A percentile compares a stretch with the other conserved stretches of the same genome.
Conservation (phyloP, 2,888 invertebrate genomes). For the Asteroscopus sphinx region DNA sequence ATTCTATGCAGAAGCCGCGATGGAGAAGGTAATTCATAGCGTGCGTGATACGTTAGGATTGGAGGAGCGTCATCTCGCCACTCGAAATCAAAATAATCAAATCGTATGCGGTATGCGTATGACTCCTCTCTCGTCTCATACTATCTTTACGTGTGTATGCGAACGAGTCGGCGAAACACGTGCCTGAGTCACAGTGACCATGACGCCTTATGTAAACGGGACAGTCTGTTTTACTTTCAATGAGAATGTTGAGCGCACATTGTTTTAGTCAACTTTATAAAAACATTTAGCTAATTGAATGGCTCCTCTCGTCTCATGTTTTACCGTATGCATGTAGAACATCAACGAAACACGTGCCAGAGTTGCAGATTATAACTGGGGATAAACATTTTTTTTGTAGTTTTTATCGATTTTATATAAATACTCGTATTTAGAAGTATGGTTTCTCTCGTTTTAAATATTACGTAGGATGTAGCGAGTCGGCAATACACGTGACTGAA, state of each 20-base stretch:
- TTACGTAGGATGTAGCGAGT: too few relatives aligned
- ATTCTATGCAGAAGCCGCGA: too few relatives aligned
- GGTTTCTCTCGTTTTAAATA: too few relatives aligned
- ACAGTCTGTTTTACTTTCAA: slow-evolving; percentile 5
- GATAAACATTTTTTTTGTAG: too few relatives aligned
- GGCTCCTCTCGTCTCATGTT: not conserved
- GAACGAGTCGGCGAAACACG: slow-evolving; percentile 41
- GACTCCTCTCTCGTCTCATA: slow-evolving; percentile 7
- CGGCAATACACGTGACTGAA: too few relatives aligned
- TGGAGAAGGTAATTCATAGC: too few relatives aligned
- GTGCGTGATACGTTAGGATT: too few relatives aligned
- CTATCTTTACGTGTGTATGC: slow-evolving; percentile 10
- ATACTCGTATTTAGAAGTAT: too few relatives aligned
- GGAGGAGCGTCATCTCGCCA: not conserved
- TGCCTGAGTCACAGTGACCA: slow-evolving; percentile 42
- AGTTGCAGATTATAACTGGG: too few relatives aligned
- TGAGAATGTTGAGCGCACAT: not conserved
- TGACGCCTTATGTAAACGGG: slow-evolving; percentile 5
- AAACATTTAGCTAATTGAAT: not conserved
- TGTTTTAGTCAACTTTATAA: not conserved
- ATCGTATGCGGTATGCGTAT: too few relatives aligned
- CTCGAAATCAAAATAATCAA: not conserved
- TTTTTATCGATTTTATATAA: too few relatives aligned
- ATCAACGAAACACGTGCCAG: too few relatives aligned
- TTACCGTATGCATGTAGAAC: not conserved